Conservation (phyloP, 2,888 invertebrate species). For the Tromatobia lineatoria region DNA sequence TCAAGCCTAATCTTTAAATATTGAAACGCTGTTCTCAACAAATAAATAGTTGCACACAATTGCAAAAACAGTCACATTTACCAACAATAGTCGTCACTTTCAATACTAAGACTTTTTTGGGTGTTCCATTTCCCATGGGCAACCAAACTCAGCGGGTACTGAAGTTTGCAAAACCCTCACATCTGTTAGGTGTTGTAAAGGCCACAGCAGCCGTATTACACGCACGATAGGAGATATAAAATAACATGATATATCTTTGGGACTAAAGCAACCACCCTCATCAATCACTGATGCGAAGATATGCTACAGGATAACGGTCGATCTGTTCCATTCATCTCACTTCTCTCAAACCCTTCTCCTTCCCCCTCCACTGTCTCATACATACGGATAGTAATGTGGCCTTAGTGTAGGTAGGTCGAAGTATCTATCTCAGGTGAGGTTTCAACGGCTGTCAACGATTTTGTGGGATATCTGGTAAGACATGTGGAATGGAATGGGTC, state of each 20-base stretch:
- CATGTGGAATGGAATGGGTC: neutral
- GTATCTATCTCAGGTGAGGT: constrained; percentile 55
- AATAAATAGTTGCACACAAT: no score
- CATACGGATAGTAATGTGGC: neutral
- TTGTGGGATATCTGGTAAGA: constrained; percentile 45
- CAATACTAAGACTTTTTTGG: no score
- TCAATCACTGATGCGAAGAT: constrained; percentile 58
- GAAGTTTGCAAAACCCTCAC: neutral
- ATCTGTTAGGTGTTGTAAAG: neutral
- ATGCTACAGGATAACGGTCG: constrained; percentile 41
- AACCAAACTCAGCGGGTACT: neutral
- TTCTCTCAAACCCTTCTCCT: neutral
- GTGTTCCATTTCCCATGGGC: neutral
- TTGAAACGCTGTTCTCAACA: no score
- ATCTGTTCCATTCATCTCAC: constrained; percentile 35
- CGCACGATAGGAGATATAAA: constrained; percentile 7
- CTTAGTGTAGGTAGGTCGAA: neutral
- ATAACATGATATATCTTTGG: constrained; percentile 25
- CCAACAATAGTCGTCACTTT: no score
- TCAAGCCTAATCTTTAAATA: no score
- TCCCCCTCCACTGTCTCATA: neutral
- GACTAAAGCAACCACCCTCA: constrained; percentile 40
- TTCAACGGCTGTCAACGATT: constrained; percentile 63
- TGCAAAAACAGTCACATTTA: no score
- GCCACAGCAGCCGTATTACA: neutral